Evolutionary conservation across 2,797 vertebrate species (phyloP).

Genomic region (Otus scops): DNA sequence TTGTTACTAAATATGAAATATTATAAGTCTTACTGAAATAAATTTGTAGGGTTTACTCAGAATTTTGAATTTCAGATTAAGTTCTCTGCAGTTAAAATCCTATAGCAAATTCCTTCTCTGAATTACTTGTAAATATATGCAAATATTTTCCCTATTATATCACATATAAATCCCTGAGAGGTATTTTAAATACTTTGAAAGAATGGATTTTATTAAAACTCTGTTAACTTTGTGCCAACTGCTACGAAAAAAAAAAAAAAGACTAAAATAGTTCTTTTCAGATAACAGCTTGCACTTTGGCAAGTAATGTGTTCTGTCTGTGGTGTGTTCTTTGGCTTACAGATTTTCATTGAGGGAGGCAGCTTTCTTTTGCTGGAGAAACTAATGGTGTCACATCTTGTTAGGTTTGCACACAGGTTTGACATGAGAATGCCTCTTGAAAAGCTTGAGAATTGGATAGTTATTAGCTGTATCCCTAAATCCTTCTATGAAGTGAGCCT

Average conservation of each 20-base stretch:
- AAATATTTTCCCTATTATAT: neutral
- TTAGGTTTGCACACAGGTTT: neutral
- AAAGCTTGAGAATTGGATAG: neutral
- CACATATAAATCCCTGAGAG: neutral
- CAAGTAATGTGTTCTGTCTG: too few species aligned
- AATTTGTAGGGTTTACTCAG: neutral
- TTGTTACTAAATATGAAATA: neutral
- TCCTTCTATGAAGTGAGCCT: neutral
- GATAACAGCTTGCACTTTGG: neutral
- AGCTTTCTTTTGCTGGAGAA: neutral
- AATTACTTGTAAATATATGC: neutral
- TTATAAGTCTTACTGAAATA: neutral
- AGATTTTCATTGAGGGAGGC: neutral
- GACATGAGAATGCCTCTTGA: neutral
- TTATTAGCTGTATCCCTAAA: neutral
- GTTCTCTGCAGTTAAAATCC: neutral
- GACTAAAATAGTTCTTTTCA: neutral
- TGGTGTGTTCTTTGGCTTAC: accelerated
- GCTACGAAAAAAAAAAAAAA: neutral
- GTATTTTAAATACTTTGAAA: neutral
- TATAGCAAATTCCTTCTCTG: neutral
- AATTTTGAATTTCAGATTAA: neutral
- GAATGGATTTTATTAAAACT: neutral
- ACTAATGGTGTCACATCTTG: too few species aligned
- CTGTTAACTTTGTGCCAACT: neutral